Conservation (phyloP, 2,113 vertebrate genomes). For the Laterallus jamaicensis region DNA sequence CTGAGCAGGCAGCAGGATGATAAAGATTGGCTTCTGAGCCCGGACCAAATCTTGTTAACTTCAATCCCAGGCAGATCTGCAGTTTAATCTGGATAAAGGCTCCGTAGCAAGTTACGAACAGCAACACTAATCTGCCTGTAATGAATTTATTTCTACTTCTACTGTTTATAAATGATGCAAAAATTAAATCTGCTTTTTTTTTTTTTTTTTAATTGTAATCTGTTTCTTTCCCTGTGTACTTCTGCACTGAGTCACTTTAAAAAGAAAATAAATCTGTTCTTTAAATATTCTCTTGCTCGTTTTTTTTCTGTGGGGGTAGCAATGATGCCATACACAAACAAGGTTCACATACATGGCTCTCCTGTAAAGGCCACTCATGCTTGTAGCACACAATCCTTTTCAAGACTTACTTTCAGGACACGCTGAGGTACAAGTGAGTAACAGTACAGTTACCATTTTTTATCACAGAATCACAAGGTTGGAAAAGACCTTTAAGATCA, state of each 20-base stretch:
- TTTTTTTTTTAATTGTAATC: not conserved
- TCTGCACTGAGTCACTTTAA: not conserved
- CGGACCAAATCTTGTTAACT: not conserved
- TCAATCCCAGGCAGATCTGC: not conserved
- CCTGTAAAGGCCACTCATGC: not conserved
- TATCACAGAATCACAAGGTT: too few relatives aligned
- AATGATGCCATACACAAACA: not conserved
- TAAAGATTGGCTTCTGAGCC: not conserved
- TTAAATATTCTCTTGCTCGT: not conserved
- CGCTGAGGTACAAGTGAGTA: not conserved
- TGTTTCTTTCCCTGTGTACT: not conserved
- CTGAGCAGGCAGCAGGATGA: not conserved
- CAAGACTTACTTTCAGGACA: not conserved
- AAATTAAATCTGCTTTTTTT: not conserved
- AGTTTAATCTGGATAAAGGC: not conserved
- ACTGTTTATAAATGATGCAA: not conserved
- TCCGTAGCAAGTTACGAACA: not conserved
- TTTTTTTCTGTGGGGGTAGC: not conserved
- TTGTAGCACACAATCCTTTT: not conserved
- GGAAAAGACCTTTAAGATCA: too few relatives aligned
- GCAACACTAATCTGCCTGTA: not conserved
- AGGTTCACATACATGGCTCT: not conserved
- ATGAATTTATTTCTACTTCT: not conserved
- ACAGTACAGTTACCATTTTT: not conserved
- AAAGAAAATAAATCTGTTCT: not conserved